These are phyloP conservation scores for Brachionus sp. DNA, from an alignment of 1,140 invertebrate species.

Conservation along the genomic window DNA sequence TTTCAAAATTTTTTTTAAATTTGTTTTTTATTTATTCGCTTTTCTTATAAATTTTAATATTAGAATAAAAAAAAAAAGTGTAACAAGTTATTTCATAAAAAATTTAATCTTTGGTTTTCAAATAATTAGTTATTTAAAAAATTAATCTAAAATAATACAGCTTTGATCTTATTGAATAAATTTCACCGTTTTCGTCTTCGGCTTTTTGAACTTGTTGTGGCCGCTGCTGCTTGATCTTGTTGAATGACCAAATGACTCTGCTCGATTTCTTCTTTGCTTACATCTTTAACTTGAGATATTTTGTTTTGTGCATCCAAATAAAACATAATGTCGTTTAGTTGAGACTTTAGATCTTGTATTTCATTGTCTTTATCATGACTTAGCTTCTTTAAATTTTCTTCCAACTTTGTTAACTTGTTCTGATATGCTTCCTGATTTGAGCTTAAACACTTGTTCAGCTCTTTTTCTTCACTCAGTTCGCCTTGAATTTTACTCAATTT, in stretches of 20 bases:
- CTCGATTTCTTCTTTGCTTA: conserved; percentile 3
- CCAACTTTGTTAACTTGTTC: conserved; percentile 66
- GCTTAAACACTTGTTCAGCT: conserved; percentile 71
- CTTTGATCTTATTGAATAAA: not conserved
- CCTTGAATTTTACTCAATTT: conserved; percentile 58
- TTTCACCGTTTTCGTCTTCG: conserved; percentile 8
- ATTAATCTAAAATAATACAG: not conserved
- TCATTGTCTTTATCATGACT: conserved; percentile 60
- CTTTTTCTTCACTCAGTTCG: conserved; percentile 74
- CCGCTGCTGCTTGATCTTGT: conserved; percentile 9
- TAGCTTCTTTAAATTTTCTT: conserved; percentile 62
- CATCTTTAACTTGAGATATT: conserved; percentile 48
- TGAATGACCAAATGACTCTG: conserved; percentile 22
- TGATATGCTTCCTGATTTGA: conserved; percentile 76
- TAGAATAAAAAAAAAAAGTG: not conserved
- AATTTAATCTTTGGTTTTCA: not conserved
- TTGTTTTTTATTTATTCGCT: no score
- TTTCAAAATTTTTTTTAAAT: no score
- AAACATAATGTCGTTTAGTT: conserved; percentile 91
- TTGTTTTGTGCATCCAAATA: conserved; percentile 79
- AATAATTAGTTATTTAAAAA: not conserved
- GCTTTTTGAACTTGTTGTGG: not conserved
- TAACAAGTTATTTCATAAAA: not conserved
- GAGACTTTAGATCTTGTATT: conserved; percentile 78
- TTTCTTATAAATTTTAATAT: no score